Evolutionary conservation across 2,113 vertebrate genomes (phyloP), one percentile per base, ranked within the genome.

Genomic region (Piprites chloris): DNA sequence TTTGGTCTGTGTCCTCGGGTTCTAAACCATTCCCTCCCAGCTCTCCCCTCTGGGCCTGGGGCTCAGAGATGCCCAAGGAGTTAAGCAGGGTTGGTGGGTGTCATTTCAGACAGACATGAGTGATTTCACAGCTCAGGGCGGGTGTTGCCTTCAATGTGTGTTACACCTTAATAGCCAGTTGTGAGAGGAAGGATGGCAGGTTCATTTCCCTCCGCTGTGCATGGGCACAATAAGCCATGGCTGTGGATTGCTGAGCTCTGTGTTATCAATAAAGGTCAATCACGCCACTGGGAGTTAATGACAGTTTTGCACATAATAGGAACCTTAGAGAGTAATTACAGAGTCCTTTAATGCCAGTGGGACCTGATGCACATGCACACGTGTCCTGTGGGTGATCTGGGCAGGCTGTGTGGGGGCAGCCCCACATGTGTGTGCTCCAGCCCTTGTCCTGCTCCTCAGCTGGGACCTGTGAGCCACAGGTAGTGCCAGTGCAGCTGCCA

Each of bases 251-350:
- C 84, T 90, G 92, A 90, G 89, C 53, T 94, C 87, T 80, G 2
- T 62, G 35, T 56, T 76, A 81, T 96, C 95, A 84, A 83, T 87
- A 90, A 96, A 95, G 67, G 91, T 66, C 88, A 96, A 79, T 77
- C 59, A 62, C 80, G 67, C 73, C 83, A 15, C 44, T 71, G 94
- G 92, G 84, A 94, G 72, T 22, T 96, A 93, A 96, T 94, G 91
- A 79, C 75, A 62, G 68, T 68, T 94, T 81, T 91, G 69, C 52
- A 67, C 85, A 73, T 85, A 89, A 75, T 18, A 75, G 69, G 87
- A 95, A 93, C 88, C 88, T 96, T 65, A 63, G 87, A 59, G 87
- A 67, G 69, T 44, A 89, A 94, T 95, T 93, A 46, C 79, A 77
- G 94, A 79, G 79, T 33, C 41, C 37, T 76, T 72, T 55, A 90